Evolutionary conservation across 2,113 vertebrate genomes (phyloP), one percentile per base, ranked within the genome.

Genomic region (Paralichthys olivaceus): DNA sequence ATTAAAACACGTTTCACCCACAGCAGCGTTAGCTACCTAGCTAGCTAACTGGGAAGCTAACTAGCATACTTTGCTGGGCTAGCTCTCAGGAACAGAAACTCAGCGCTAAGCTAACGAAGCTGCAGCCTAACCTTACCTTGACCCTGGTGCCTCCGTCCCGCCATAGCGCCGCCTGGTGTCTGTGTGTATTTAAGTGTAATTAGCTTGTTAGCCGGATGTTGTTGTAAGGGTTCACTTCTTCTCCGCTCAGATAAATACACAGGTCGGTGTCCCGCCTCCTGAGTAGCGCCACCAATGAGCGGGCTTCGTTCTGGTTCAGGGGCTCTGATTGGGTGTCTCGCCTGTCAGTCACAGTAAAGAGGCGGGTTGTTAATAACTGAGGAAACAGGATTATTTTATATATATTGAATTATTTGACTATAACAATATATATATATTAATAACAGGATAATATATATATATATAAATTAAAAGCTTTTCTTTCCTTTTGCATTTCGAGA

Each of bases 41-140:
- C 45, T 49, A 32, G 29, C 7, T 9, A 8, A 34, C 32, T 6
- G 32, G 7, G 7, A 11, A 49, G 77, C 80, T 80, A 80, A 63
- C 49, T 13, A 12, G 59, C 17, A 60, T 12, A 11, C 12, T 40
- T 13, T 12, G 12, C 37, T 13, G 37, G 37, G 37, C 9, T 11
- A 56, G 2, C 70, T 70, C 25, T 25, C 23, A 6, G 43, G 20
- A 64, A 78, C 56, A 40, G 69, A 83, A 84, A 89, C 70, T 5
- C 15, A 47, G 12, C 14, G 43, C 7, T 1, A 14, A 47, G 43
- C 43, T 47, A 51, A n/a, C 20, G 15, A 7, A 47, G 15, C 15
- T 19, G 9, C 19, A 7, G 4, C 5, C 14, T 17, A 1, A 20
- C 43, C 77, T 65, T 34, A 91, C 90, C 45, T 87, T 37, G 75